Base-by-base conservation (phyloP, 2,888 invertebrate genomes). In the Melikaiella ostensackeni region DNA sequence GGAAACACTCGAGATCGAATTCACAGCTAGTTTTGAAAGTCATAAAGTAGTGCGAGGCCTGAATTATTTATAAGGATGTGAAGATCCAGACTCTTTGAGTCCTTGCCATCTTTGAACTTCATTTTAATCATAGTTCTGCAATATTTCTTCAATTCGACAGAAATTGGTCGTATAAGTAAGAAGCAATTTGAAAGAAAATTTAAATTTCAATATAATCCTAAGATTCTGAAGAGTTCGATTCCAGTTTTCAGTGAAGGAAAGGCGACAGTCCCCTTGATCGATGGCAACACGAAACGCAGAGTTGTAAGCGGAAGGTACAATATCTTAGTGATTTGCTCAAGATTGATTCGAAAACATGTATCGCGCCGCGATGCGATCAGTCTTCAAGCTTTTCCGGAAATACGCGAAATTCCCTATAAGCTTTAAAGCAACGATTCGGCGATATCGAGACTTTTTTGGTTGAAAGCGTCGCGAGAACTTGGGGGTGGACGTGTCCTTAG, bases 321-420 rank as follows among this genome's bases (percentile, higher is more conserved):
- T 24, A 27, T 46, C 46, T 70, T 33, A 27, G 46, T 30, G 70
- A 70, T 70, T 70, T 70, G 46, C 19, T 70, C 46, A 50, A 70
- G 70, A 70, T 70, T 70, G 70, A 70, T 70, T 70, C 70, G 42
- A 70, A 70, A 30, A 50, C 27, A 30, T 70, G 46, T 70, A 70
- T 50, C 30, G 70, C 19, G 8, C 13, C 9, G 2, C 5, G 42
- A 27, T n/a, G 8, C 30, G 46, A 66, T 50, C 46, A 46, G 57
- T 70, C 46, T 70, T 46, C 24, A 70, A 70, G 70, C 70, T 70
- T 27, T 70, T 70, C 70, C 30, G 70, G 46, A 70, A 70, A 70
- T 50, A 50, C 70, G 7, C 9, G n/a, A 27, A 46, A 27, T 46
- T 63, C 63, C n/a, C 35, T 46, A 3, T 66, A 46, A 66, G 38